Percentiles rank a stretch among this genome's conserved stretches.
These are phyloP conservation scores for Erinaceus europaeus DNA, from an alignment of 2,113 vertebrate species.

Conservation along the genomic window DNA sequence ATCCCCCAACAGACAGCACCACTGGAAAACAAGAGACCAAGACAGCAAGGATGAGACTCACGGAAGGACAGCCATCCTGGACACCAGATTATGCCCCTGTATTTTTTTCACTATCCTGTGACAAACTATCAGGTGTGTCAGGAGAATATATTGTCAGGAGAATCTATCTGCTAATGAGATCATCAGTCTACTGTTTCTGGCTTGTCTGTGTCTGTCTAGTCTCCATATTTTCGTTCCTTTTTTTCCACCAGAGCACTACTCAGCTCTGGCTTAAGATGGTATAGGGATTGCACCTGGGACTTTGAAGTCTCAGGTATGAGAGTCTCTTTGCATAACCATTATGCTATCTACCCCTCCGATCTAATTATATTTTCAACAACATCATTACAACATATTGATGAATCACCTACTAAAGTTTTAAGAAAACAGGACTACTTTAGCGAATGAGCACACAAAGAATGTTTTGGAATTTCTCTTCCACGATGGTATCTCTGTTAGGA, in stretches of 20 bases:
- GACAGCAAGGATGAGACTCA: neutral
- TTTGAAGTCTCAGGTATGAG: no score
- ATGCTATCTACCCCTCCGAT: no score
- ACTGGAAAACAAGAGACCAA: neutral
- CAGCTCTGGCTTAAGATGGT: no score
- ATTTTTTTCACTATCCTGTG: neutral
- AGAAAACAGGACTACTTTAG: neutral
- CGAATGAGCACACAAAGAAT: neutral
- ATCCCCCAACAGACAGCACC: fast-evolving
- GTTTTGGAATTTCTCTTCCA: no score
- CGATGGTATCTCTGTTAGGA: neutral
- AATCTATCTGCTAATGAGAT: conserved; percentile 37
- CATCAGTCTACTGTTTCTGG: conserved; percentile 31
- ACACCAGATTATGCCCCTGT: neutral
- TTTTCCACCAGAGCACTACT: no score
- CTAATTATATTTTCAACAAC: conserved; percentile 12
- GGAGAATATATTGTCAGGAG: neutral
- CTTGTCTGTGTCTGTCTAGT: neutral
- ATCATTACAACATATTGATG: neutral
- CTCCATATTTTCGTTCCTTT: no score
- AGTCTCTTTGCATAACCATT: no score
- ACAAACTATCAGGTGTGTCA: conserved; percentile 29
- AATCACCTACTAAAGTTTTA: neutral
- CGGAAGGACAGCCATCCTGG: neutral
- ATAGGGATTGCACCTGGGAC: no score